Evolutionary conservation across 2,113 vertebrate genomes (phyloP).

Genomic region (Cyphomyrus plagiostoma): DNA sequence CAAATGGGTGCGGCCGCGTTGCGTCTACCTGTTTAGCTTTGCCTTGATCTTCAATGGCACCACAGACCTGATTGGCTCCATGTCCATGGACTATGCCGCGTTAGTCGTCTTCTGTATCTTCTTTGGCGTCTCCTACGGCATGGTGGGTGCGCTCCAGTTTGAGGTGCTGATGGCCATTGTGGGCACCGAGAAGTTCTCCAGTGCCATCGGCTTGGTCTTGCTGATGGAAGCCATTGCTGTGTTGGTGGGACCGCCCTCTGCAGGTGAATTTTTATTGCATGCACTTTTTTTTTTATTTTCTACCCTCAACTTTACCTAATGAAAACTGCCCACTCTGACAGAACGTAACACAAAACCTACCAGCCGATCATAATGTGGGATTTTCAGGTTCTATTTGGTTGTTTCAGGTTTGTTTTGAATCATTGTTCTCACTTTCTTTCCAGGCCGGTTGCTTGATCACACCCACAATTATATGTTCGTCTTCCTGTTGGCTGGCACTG

Average conservation of each 20-base stretch:
- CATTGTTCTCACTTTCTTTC: constrained; percentile 24
- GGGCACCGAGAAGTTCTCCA: constrained; percentile 86
- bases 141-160: constrained; percentile 96
- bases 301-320: background rate
- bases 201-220: constrained; percentile 88
- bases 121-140: constrained; percentile 93
- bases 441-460: constrained; percentile 79
- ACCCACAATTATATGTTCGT: constrained; percentile 76
- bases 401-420: background rate
- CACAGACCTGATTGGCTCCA: constrained; percentile 81
- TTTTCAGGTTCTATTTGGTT: background rate
- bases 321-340: background rate
- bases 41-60: constrained; percentile 87
- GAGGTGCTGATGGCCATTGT: constrained; percentile 97
- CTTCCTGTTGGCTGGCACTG: constrained; percentile 79
- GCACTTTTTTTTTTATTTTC: background rate
- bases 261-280: constrained; percentile 61
- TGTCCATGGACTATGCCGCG: constrained; percentile 63
- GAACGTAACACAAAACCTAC: background rate
- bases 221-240: constrained; percentile 85
- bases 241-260: constrained; percentile 82
- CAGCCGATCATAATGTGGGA: background rate
- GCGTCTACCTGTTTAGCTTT: constrained; percentile 87
- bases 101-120: constrained; percentile 87
- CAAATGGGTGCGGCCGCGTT: constrained; percentile 78